Conservation (phyloP, 2,797 vertebrate species). For the Iguana delicatissima region DNA sequence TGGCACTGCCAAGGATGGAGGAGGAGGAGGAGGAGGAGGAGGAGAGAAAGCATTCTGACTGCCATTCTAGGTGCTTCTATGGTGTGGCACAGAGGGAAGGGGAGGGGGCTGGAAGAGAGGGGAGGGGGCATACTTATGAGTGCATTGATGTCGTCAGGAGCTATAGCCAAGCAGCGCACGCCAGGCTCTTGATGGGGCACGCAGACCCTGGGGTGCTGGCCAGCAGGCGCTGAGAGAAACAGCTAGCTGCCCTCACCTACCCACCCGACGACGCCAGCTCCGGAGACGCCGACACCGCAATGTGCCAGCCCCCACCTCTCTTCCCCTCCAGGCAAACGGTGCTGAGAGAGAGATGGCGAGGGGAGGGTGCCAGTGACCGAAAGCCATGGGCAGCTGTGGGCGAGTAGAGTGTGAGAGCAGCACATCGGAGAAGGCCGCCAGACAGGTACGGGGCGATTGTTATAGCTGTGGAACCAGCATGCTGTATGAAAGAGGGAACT, state of each 20-base stretch:
- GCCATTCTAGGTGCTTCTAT: conserved; percentile 24
- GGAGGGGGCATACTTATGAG: not conserved
- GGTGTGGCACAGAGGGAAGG: not conserved
- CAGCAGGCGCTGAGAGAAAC: not conserved
- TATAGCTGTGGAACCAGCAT: no score
- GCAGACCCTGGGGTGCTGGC: no score
- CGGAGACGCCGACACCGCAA: no score
- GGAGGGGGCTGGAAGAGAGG: not conserved
- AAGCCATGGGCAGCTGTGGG: conserved; percentile 10
- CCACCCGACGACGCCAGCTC: not conserved
- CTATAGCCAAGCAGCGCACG: not conserved
- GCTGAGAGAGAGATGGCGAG: no score
- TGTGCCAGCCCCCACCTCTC: not conserved
- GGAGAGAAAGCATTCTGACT: not conserved
- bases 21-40: not conserved
- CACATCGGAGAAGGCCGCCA: not conserved
- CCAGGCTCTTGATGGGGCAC: not conserved
- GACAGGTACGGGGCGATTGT: not conserved
- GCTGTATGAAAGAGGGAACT: no score
- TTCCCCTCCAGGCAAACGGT: not conserved
- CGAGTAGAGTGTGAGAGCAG: not conserved
- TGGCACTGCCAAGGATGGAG: conserved; percentile 1
- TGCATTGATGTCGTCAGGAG: not conserved
- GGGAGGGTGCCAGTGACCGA: not conserved
- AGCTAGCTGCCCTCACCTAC: not conserved